A percentile compares a stretch with the other conserved stretches of the same genome.
phyloP scores from a whole-genome alignment of 1,140 invertebrate species.

The Zaprionus vittiger region DNA sequence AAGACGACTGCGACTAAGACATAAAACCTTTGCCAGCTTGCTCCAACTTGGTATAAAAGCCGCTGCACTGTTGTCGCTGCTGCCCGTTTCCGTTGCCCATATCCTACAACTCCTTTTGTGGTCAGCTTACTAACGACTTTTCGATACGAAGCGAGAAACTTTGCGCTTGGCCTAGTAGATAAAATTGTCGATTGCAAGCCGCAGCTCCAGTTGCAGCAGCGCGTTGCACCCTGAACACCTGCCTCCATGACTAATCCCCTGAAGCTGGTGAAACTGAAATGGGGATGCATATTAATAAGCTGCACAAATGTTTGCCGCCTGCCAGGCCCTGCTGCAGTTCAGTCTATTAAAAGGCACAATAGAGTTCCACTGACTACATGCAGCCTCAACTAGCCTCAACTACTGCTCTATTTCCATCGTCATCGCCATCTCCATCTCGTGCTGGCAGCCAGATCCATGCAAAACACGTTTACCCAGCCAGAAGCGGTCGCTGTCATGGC shows the following conservation, averaged over 20 bases:
- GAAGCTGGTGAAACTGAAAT: constrained; percentile 14
- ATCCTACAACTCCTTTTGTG: constrained; percentile 54
- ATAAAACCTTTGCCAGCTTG: constrained; percentile 41
- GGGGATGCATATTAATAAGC: constrained; percentile 75
- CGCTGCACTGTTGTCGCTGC: constrained; percentile 23
- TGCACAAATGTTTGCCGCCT: constrained; percentile 74
- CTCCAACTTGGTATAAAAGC: constrained; percentile 27
- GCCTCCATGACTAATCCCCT: constrained; percentile 48
- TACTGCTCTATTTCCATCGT: not conserved
- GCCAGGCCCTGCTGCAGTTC: constrained; percentile 51
- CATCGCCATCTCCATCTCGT: constrained; percentile 11
- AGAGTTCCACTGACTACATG: constrained; percentile 24
- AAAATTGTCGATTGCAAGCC: constrained; percentile 65
- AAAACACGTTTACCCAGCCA: constrained; percentile 44
- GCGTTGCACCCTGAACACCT: constrained; percentile 36
- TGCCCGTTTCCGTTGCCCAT: constrained; percentile 41
- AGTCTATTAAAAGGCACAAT: constrained; percentile 78
- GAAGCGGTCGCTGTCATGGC: constrained; percentile 16
- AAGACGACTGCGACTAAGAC: constrained; percentile 50
- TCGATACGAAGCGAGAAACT: constrained; percentile 71
- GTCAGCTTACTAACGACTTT: constrained; percentile 80
- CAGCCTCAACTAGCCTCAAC: constrained; percentile 2
- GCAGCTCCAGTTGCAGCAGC: not conserved
- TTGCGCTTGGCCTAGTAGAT: constrained; percentile 66
- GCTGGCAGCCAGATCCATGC: constrained; percentile 22